Conservation (phyloP, 2,113 vertebrate species). For the Desmodus rotundus region DNA sequence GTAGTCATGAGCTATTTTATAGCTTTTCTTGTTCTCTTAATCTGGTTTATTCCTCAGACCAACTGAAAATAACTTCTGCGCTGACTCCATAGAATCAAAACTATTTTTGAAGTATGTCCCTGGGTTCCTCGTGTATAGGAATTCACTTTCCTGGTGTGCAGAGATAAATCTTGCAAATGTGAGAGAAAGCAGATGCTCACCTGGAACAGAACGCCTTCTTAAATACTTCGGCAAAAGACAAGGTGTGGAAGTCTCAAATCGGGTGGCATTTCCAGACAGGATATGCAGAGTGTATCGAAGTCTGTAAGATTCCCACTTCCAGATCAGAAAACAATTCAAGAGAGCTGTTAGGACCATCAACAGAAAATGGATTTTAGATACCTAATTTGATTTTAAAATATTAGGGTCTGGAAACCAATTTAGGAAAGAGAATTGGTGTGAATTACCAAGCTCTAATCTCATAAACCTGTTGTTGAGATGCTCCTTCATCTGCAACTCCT, state of each 20-base stretch:
- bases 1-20: neutral
- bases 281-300: neutral
- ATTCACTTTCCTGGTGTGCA: neutral
- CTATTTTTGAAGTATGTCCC: neutral
- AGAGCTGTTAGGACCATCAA: neutral
- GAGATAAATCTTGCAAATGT: neutral
- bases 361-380: slow-evolving; percentile 39
- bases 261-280: neutral
- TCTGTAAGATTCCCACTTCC: neutral
- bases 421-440: neutral
- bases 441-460: slow-evolving; percentile 12
- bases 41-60: neutral
- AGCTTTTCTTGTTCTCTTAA: neutral
- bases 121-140: neutral
- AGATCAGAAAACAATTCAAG: slow-evolving; percentile 27
- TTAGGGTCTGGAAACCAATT: slow-evolving; percentile 19
- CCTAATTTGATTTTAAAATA: slow-evolving; percentile 42
- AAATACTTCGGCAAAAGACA: neutral
- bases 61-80: neutral
- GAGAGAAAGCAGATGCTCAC: neutral
- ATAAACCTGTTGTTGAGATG: neutral
- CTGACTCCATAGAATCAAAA: neutral
- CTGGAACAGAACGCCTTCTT: neutral
- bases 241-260: neutral
- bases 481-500: neutral